Evolutionary conservation across 1,140 invertebrate genomes (phyloP), one percentile per base, ranked within the genome.

Genomic region (Agrilus planipennis): DNA sequence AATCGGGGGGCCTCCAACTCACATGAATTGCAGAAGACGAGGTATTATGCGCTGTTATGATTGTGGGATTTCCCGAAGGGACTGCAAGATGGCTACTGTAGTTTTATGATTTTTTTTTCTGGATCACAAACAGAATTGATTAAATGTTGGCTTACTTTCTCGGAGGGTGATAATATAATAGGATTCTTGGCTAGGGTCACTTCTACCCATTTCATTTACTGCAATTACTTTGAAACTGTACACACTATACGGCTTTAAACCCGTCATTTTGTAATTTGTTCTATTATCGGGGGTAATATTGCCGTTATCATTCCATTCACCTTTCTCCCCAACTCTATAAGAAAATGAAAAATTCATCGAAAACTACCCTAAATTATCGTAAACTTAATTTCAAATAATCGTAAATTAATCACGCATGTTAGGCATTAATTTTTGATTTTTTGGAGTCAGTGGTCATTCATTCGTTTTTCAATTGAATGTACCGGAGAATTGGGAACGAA

Each of bases 111-210:
- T n/a, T n/a, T n/a, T n/a, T n/a, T n/a, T n/a, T n/a, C n/a, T n/a
- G n/a, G n/a, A n/a, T n/a, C n/a, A n/a, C n/a, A n/a, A 7, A 25
- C 7, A 25, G n/a, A 25, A n/a, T 25, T 25, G 23, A 7, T 25
- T 7, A 25, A 25, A 25, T 7, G 23, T 7, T 6, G 23, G 46
- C 55, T 69, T 65, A 84, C 81, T 68, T 71, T 84, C 80, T 48
- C 81, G 65, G 23, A 83, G 67, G 22, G 81, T 84, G 46, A 82
- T 72, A 65, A 82, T 81, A 59, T 79, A 82, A 63, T 81, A 84
- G 34, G 79, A 81, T 53, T 77, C 71, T 56, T 75, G 76, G 61
- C 79, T 81, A 29, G 79, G 77, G 27, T 63, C 61, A 59, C 79
- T 81, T 30, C 68, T 62, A 39, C 81, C 81, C 56, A 81, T 69